Percentiles rank a stretch among this genome's conserved stretches.
Conservation (phyloP, 92 coral and sea anemone species). For the Epizoanthus stellaris region DNA sequence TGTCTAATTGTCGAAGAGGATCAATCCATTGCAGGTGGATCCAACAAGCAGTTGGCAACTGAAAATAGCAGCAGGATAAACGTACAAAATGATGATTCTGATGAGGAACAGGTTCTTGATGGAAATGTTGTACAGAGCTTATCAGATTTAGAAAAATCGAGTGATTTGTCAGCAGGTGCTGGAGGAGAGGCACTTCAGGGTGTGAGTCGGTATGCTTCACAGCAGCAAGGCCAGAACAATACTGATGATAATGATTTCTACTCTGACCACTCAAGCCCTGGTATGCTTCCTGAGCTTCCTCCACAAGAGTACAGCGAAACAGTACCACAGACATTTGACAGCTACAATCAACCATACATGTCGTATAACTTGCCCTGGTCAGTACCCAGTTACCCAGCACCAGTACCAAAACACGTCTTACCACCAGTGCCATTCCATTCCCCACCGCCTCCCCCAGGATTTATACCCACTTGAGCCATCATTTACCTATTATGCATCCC, state of each 20-base stretch:
- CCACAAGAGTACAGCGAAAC: background rate
- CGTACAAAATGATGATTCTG: too few relatives aligned
- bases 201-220: background rate
- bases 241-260: background rate
- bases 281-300: background rate
- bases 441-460: slow-evolving; percentile 25
- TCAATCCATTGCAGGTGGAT: too few relatives aligned
- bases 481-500: slow-evolving; percentile 18
- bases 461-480: slow-evolving; percentile 7
- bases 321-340: background rate
- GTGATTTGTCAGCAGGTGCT: background rate
- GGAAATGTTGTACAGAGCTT: too few relatives aligned
- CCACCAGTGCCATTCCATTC: slow-evolving; percentile 31
- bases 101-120: too few relatives aligned
- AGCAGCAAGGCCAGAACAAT: background rate
- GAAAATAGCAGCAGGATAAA: too few relatives aligned
- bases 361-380: slow-evolving; percentile 26
- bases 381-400: slow-evolving; percentile 14
- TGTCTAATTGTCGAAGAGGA: too few relatives aligned
- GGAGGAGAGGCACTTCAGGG: background rate
- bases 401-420: background rate
- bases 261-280: background rate
- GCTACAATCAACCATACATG: slow-evolving; percentile 4
- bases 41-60: too few relatives aligned
- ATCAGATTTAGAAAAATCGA: too few relatives aligned